phyloP scores from a whole-genome alignment of 2,113 vertebrate species.

The Setophaga coronata region DNA sequence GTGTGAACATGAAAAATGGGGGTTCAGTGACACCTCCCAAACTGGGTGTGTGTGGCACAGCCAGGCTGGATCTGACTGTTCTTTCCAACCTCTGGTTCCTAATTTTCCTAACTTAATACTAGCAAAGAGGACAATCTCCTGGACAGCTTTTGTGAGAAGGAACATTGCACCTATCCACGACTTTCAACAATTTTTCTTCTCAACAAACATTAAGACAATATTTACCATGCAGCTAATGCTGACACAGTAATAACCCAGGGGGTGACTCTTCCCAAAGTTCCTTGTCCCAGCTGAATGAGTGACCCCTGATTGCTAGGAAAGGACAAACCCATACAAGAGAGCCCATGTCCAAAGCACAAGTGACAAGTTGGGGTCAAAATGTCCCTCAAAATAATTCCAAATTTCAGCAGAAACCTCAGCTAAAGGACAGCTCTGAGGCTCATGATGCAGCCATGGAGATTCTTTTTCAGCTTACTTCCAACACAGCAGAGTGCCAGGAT shows the following conservation, averaged over 20 bases:
- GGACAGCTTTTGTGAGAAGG: not conserved
- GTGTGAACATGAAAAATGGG: accelerated
- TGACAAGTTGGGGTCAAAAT: not conserved
- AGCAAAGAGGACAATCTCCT: not conserved
- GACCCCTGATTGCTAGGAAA: not conserved
- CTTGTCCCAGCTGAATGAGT: not conserved
- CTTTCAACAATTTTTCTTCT: not conserved
- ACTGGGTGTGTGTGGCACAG: not conserved
- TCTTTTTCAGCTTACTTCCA: not conserved
- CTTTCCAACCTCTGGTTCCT: not conserved
- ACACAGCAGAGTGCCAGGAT: not conserved
- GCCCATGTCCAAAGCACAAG: not conserved
- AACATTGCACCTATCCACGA: not conserved
- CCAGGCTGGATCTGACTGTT: not conserved
- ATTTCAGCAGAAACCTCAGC: not conserved
- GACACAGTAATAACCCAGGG: not conserved
- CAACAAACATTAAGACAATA: not conserved
- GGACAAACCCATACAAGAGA: not conserved
- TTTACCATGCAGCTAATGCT: conserved; percentile 29
- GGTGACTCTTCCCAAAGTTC: not conserved
- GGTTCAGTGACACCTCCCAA: not conserved
- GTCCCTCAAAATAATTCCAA: not conserved
- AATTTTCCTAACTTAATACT: not conserved
- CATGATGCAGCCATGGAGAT: accelerated
- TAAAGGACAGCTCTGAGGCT: not conserved